A percentile compares a stretch with the other conserved stretches of the same genome.
Conservation (phyloP, 2,888 invertebrate genomes). For the Tubulanus polymorphus region DNA sequence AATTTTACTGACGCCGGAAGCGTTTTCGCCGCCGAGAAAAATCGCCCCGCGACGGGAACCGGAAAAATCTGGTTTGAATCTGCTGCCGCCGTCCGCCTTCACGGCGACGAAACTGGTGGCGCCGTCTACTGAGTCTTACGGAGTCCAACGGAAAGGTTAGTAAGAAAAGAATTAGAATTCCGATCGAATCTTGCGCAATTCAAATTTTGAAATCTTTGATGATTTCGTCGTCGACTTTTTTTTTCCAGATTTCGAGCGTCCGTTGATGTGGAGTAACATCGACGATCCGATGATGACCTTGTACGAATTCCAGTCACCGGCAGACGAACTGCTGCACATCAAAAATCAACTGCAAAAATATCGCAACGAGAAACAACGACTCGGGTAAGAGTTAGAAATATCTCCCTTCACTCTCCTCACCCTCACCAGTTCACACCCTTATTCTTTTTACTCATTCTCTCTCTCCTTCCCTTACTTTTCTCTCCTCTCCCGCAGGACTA, state of each 20-base stretch:
- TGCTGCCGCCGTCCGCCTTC: not conserved
- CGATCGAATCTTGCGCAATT: not conserved
- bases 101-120: not conserved
- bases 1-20: not conserved
- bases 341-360: conserved; percentile 32
- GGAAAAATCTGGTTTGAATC: not conserved
- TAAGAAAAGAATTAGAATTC: not conserved
- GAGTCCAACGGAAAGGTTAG: not conserved
- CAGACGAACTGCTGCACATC: conserved; percentile 33
- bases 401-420: no score
- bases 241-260: no score
- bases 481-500: no score
- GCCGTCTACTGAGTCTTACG: no score
- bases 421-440: no score
- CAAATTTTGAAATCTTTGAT: not conserved
- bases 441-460: no score
- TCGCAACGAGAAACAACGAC: conserved; percentile 32
- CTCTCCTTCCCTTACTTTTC: no score
- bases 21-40: not conserved
- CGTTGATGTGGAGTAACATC: no score
- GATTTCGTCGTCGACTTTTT: no score
- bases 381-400: conserved; percentile 25
- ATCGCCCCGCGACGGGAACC: no score
- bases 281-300: no score
- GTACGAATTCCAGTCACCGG: no score